Evolutionary conservation across 2,797 vertebrate species (phyloP).

Genomic region (Cuniculus paca): DNA sequence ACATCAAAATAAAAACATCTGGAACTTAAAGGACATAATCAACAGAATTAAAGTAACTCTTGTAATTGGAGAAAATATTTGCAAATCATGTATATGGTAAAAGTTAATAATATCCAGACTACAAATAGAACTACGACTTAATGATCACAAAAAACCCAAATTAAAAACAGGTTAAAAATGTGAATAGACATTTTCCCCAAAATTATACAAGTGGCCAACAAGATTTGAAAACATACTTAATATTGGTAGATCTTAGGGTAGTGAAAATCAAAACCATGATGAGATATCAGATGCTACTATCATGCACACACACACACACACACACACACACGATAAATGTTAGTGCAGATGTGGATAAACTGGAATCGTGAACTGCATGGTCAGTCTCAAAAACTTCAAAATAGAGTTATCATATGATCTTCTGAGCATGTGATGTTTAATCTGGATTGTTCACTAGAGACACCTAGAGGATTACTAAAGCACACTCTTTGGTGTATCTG

Average conservation of each 20-base stretch:
- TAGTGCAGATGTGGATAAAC: not conserved
- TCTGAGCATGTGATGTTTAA: not conserved
- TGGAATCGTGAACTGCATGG: not conserved
- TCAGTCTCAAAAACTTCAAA: constrained; percentile 19
- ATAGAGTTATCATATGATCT: not conserved
- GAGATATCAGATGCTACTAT: not conserved
- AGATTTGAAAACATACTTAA: not conserved
- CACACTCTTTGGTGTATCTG: not conserved
- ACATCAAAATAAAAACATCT: not conserved
- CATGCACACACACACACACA: not conserved
- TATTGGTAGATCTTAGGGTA: not conserved
- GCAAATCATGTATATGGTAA: not conserved
- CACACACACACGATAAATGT: not conserved
- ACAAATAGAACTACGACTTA: not conserved
- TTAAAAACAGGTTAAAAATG: not conserved
- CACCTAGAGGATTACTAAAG: not conserved
- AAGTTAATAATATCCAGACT: not conserved
- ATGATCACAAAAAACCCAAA: not conserved
- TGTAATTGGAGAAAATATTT: not conserved
- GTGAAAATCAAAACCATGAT: not conserved
- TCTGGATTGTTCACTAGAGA: not conserved
- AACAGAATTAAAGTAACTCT: not conserved
- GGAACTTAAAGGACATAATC: not conserved
- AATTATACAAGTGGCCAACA: not conserved
- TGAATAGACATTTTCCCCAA: not conserved